Evolutionary conservation across 2,888 invertebrate genomes (phyloP).

Genomic region (Brachylomia viminalis): DNA sequence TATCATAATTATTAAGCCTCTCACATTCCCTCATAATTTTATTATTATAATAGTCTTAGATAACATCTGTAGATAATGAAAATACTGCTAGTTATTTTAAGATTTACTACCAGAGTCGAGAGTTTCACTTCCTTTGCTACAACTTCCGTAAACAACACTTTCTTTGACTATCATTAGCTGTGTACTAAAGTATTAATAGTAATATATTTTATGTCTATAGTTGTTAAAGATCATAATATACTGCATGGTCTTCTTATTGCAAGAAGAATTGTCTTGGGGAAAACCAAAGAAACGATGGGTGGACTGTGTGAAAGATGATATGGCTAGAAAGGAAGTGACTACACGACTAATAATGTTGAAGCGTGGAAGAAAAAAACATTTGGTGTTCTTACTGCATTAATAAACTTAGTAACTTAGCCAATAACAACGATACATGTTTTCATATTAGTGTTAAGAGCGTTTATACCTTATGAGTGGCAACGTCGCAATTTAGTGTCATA

Average conservation of each 20-base stretch:
- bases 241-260: neutral
- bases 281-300: neutral
- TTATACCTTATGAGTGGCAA: no score
- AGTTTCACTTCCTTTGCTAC: conserved; percentile 68
- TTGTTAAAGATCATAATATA: neutral
- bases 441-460: neutral
- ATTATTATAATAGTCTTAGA: conserved; percentile 6
- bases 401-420: neutral
- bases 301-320: neutral
- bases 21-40: conserved; percentile 17
- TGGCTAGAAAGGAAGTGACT: neutral
- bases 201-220: conserved; percentile 22
- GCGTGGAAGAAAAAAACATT: neutral
- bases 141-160: conserved; percentile 71
- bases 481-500: no score
- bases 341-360: neutral
- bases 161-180: conserved; percentile 48
- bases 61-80: conserved; percentile 13
- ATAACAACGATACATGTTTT: neutral
- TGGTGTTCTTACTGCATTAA: neutral
- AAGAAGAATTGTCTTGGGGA: neutral
- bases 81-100: conserved; percentile 32
- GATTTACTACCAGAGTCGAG: conserved; percentile 45
- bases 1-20: neutral
- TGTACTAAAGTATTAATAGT: conserved; percentile 31